Base-by-base conservation (phyloP, 2,888 invertebrate species). In the Diachrysia chrysitis region DNA sequence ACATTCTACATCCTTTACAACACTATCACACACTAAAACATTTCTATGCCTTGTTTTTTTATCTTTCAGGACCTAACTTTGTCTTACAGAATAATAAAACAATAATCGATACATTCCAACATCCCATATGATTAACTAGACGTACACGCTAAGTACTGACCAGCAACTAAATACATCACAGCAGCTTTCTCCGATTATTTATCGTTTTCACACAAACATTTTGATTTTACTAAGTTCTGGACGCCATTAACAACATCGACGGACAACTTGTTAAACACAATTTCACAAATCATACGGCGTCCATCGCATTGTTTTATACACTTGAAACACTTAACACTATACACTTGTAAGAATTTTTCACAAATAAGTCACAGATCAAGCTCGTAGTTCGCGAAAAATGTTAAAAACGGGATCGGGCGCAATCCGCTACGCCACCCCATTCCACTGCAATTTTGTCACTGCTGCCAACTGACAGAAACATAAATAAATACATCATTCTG, bases 201-300 rank as follows among this genome's bases (percentile, higher is more conserved):
- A 73, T 71, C 73, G 76, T 69, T 85, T 83, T 89, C 89, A 90
- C 86, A 87, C 82, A 93, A 93, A 93, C 93, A 93, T 92, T 87
- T 85, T 79, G 84, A 84, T 83, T 81, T 82, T 74, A 76, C 61
- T 74, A 66, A n/a, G 67, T 69, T 69, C 77, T 84, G 79, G 85
- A 90, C 93, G 94, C 94, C 94, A 94, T 94, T 93, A 89, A 83
- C 85, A 83, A 87, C 85, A 85, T 78, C 78, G 71, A 75, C 81
- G 75, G 83, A 82, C 78, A 86, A 89, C 87, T 89, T 90, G 87
- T 89, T 85, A 89, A 79, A 76, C 85, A 85, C 84, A 76, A 85
- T 87, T 87, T 86, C 84, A 86, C 85, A 75, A 79, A 76, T 84
- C 87, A 87, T 82, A 65, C 71, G 73, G 69, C 82, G 69, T 80